Evolutionary conservation across 2,888 invertebrate species (phyloP).

Genomic region (Ochropleura leucogaster): DNA sequence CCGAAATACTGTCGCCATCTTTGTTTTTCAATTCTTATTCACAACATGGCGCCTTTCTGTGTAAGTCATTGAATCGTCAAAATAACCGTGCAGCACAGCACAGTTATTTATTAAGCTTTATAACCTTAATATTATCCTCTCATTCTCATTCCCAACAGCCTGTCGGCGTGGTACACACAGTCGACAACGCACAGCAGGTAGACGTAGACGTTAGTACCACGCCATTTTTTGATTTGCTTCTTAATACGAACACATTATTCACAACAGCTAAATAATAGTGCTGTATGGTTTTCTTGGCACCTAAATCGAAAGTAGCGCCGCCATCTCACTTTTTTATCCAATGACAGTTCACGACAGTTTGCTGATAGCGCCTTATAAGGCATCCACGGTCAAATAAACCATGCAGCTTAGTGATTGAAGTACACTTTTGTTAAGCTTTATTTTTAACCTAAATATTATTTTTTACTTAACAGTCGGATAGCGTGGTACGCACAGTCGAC

Average conservation of each 20-base stretch:
- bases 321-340: not conserved
- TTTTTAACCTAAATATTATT: not conserved
- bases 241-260: not conserved
- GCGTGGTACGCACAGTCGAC: not conserved
- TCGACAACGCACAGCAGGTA: conserved; percentile 80
- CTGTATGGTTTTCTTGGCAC: not conserved
- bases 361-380: not conserved
- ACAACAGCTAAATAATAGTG: not conserved
- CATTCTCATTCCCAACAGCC: not conserved
- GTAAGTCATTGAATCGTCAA: not conserved
- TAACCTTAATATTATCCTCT: not conserved
- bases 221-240: not conserved
- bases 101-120: not conserved
- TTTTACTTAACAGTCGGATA: not conserved
- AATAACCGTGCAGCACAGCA: not conserved
- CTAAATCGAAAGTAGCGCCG: not conserved
- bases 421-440: not conserved
- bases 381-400: not conserved
- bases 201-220: conserved; percentile 23
- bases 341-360: not conserved
- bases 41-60: not conserved
- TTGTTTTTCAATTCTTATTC: not conserved
- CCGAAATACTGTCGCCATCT: not conserved
- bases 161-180: not conserved
- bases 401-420: not conserved